Percentiles rank a stretch among this genome's conserved stretches.
phyloP scores from a whole-genome alignment of 2,113 vertebrate species.

The Apaloderma vittatum region DNA sequence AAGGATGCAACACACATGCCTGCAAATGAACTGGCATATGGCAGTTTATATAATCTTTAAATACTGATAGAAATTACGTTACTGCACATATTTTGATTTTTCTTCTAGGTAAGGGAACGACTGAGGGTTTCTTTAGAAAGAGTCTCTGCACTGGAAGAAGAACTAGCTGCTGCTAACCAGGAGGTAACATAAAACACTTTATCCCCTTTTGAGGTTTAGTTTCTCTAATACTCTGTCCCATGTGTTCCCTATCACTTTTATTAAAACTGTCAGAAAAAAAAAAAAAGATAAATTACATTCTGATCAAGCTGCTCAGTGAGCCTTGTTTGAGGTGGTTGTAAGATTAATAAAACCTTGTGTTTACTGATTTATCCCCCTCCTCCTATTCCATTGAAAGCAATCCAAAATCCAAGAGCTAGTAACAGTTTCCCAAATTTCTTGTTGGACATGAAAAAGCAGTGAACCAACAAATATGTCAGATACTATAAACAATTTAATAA shows the following conservation, averaged over 20 bases:
- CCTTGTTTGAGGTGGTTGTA: neutral
- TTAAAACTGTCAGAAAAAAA: constrained; percentile 55
- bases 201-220: constrained; percentile 72
- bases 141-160: constrained; percentile 96
- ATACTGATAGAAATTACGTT: constrained; percentile 67
- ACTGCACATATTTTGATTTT: constrained; percentile 82
- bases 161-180: constrained; percentile 94
- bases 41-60: constrained; percentile 63
- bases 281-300: constrained; percentile 1
- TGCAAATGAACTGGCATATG: constrained; percentile 33
- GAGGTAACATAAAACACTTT: constrained; percentile 87
- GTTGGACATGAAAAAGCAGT: neutral
- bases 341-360: neutral
- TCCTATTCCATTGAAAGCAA: constrained; percentile 1
- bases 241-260: constrained; percentile 65
- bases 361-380: constrained; percentile 11
- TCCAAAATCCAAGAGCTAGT: neutral
- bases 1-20: constrained; percentile 14
- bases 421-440: neutral
- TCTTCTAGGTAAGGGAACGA: constrained; percentile 91
- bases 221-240: constrained; percentile 50
- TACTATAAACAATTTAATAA: neutral
- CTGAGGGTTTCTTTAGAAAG: constrained; percentile 97
- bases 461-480: neutral
- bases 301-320: constrained; percentile 4